Percentiles rank a stretch among this genome's conserved stretches.
Conservation (phyloP, 2,888 invertebrate species). For the Tupiocoris notatus region DNA sequence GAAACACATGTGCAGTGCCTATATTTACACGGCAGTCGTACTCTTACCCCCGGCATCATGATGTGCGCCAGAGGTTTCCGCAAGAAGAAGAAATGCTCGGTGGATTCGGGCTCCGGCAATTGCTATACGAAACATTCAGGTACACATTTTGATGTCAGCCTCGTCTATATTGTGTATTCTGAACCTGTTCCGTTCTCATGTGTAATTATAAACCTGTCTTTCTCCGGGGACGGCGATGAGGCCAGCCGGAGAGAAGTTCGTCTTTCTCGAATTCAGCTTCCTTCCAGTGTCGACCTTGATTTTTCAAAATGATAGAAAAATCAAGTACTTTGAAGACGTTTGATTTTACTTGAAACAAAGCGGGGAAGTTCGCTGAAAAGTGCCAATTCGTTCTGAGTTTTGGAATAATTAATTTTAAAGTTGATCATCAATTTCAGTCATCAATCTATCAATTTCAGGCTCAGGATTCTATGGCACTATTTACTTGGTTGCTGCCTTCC, state of each 20-base stretch:
- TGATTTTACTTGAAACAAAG: no score
- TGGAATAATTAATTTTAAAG: no score
- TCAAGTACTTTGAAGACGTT: no score
- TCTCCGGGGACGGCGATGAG: not conserved
- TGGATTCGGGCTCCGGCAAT: slow-evolving; percentile 47
- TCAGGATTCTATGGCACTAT: no score
- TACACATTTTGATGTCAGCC: not conserved
- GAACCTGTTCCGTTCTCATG: slow-evolving; percentile 13
- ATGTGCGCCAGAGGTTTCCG: slow-evolving; percentile 49
- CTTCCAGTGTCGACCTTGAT: not conserved
- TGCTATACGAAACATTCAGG: slow-evolving; percentile 46
- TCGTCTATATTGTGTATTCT: not conserved
- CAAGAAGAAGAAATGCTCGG: slow-evolving; percentile 49
- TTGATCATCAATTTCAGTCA: no score
- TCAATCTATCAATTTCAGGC: no score
- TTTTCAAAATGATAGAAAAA: no score
- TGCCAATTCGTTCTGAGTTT: no score
- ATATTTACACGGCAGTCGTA: slow-evolving; percentile 20
- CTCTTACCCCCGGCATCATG: slow-evolving; percentile 40
- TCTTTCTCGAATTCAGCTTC: slow-evolving; percentile 7
- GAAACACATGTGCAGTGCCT: slow-evolving; percentile 37
- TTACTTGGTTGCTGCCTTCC: no score
- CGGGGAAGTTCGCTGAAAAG: no score
- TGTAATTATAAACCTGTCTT: slow-evolving; percentile 33
- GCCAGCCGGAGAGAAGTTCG: slow-evolving; percentile 7